These are phyloP conservation scores for Microplitis demolitor DNA, from an alignment of 1,140 invertebrate species.

Conservation along the genomic window DNA sequence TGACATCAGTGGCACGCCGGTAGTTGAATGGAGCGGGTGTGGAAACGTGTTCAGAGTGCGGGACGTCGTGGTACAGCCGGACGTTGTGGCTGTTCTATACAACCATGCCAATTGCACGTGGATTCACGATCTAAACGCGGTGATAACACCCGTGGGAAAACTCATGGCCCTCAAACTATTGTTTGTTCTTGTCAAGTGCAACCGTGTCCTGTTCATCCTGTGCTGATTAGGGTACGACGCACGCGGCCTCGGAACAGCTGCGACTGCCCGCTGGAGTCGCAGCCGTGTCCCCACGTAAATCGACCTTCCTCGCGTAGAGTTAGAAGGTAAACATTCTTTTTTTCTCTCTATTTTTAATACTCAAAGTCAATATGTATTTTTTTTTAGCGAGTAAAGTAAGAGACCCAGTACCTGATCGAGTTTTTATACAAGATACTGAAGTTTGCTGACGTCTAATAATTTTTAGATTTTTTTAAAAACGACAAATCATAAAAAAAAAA, in stretches of 20 bases:
- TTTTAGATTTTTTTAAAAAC: no score
- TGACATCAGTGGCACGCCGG: conserved; percentile 65
- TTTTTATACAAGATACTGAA: no score
- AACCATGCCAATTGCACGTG: conserved; percentile 58
- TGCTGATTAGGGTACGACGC: conserved; percentile 54
- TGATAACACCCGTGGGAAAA: conserved; percentile 39
- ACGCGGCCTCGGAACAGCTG: conserved; percentile 47
- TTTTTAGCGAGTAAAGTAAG: not conserved
- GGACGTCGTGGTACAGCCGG: conserved; percentile 48
- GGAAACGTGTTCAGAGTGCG: conserved; percentile 58
- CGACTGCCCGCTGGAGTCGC: conserved; percentile 52
- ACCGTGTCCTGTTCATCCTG: conserved; percentile 57
- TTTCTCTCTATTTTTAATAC: not conserved
- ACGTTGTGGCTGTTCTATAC: conserved; percentile 50
- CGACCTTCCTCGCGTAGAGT: conserved; percentile 40
- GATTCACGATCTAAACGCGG: conserved; percentile 48
- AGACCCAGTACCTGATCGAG: no score
- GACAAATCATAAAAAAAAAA: no score
- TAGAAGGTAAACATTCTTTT: conserved; percentile 46
- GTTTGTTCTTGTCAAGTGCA: conserved; percentile 57
- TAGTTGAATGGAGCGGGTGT: conserved; percentile 68
- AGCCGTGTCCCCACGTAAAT: conserved; percentile 48
- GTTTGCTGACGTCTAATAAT: no score
- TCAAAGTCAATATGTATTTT: not conserved
- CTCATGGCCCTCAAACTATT: conserved; percentile 53